Evolutionary conservation across 2,113 vertebrate species (phyloP), one percentile per base, ranked within the genome.

Genomic region (Pantherophis guttatus): DNA sequence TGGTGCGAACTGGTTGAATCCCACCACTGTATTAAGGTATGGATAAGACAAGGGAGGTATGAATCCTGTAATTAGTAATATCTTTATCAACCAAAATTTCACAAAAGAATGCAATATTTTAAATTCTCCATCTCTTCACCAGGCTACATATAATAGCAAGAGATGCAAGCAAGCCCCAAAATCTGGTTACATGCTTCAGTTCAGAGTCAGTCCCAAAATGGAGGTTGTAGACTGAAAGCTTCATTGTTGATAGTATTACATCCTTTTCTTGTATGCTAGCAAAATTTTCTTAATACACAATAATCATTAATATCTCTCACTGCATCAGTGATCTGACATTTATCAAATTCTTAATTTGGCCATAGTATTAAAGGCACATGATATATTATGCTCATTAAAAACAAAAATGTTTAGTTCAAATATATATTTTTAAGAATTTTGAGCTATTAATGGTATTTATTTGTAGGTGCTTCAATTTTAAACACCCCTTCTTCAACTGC

Each of bases 381-480:
- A 50, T 58, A 59, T 86, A 86, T 58, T 57, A 58, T 13, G 17
- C 23, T 57, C 17, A 24, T 57, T 58, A 54, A 86, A 88, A 88
- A 55, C 26, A 26, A 52, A 59, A 59, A 59, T 58, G 55, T 8
- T 48, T n/a, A n/a, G 50, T n/a, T 52, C 39, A 87, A 50, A 59
- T 29, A 48, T 26, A 75, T 24, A 48, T 89, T 92, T 75, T 92
- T 92, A 88, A 55, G 7, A 75, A 88, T 55, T 55, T 44, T 44
- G 44, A 92, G 59, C 59, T 88, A 62, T 55, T 92, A 75, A 89
- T 59, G 85, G 5, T 59, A 92, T 92, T 62, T 57, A 39, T 75
- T 75, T 87, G 70, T 54, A 89, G 65, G n/a, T 88, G 55, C 29
- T 12, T 29, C 26, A 8, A 39, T 55, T 59, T 50, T 44, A 26